A percentile compares a stretch with the other conserved stretches of the same genome.
phyloP scores from a whole-genome alignment of 2,888 invertebrate species.

The Acronicta psi region DNA sequence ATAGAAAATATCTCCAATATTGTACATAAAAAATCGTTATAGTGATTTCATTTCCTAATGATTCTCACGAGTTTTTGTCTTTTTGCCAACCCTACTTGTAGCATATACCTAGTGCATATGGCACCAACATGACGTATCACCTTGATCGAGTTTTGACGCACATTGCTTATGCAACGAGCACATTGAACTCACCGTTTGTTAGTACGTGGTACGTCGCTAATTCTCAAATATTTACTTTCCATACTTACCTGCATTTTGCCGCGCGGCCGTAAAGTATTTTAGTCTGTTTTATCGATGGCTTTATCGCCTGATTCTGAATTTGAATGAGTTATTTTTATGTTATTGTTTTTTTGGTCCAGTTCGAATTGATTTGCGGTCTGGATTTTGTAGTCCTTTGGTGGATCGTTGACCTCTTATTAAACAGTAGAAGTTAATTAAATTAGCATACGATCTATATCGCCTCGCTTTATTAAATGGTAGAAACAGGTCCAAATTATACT shows the following conservation, averaged over 20 bases:
- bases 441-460: background rate
- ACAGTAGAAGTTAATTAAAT: background rate
- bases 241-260: slow-evolving; percentile 64
- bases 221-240: slow-evolving; percentile 77
- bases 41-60: no score
- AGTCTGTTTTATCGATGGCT: slow-evolving; percentile 47
- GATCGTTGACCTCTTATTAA: background rate
- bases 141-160: slow-evolving; percentile 84
- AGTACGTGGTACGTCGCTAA: slow-evolving; percentile 61
- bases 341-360: slow-evolving; percentile 21
- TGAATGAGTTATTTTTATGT: slow-evolving; percentile 33
- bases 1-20: no score
- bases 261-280: slow-evolving; percentile 50
- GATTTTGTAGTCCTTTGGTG: background rate
- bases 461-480: background rate
- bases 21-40: no score
- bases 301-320: slow-evolving; percentile 40
- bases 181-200: slow-evolving; percentile 68
- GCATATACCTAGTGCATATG: slow-evolving; percentile 21
- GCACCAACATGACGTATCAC: slow-evolving; percentile 68
- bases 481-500: no score
- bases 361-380: background rate
- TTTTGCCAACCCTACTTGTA: slow-evolving; percentile 1
- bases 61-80: background rate
- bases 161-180: slow-evolving; percentile 80